phyloP scores from a whole-genome alignment of 1,140 invertebrate genomes.

The Plutomurus gul region DNA sequence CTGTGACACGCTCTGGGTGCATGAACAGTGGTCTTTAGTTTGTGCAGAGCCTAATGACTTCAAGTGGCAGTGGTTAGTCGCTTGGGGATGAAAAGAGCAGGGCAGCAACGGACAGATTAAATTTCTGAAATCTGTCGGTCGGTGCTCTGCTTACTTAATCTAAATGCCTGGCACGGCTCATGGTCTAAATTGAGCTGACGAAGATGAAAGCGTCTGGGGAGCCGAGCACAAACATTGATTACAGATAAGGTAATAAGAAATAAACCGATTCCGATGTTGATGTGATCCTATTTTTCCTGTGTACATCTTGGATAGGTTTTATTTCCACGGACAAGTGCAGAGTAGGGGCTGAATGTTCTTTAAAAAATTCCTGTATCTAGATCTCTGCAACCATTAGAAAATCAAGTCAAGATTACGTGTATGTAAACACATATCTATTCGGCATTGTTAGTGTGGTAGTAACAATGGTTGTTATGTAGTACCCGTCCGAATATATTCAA shows the following conservation, averaged over 20 bases:
- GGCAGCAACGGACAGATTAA: not conserved
- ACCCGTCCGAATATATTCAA: not conserved
- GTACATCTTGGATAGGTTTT: too few relatives aligned
- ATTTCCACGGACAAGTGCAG: too few relatives aligned
- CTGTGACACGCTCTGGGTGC: not conserved
- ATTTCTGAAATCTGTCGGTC: not conserved
- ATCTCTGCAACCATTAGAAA: too few relatives aligned
- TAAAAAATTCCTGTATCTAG: too few relatives aligned
- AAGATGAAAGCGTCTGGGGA: not conserved
- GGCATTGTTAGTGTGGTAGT: too few relatives aligned
- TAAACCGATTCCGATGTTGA: slow-evolving; percentile 2
- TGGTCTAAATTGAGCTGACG: not conserved
- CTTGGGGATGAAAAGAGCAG: not conserved
- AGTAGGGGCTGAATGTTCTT: too few relatives aligned
- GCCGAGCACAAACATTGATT: not conserved
- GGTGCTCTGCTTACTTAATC: not conserved
- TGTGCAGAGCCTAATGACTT: not conserved
- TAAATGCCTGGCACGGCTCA: not conserved
- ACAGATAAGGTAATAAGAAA: slow-evolving; percentile 11
- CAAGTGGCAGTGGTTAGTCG: not conserved
- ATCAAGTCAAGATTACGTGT: too few relatives aligned
- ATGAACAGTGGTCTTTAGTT: not conserved
- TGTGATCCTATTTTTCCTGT: too few relatives aligned
- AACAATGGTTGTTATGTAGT: not conserved
- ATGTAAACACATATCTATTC: too few relatives aligned